phyloP scores from a whole-genome alignment of 2,888 invertebrate genomes.

The Melanostoma scalare region DNA sequence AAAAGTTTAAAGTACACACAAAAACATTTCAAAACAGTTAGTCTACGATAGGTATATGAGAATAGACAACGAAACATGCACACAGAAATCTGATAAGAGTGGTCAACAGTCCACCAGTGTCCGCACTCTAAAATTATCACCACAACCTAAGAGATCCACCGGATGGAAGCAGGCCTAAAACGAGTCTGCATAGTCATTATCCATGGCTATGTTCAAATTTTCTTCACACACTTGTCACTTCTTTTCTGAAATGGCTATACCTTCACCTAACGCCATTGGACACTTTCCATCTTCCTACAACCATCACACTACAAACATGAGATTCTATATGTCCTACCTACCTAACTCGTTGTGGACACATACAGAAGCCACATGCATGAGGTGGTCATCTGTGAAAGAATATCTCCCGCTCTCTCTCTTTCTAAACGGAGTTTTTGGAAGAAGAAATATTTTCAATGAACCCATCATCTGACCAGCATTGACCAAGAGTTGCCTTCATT shows the following conservation, averaged over 20 bases:
- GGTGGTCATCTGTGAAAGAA: slow-evolving; percentile 52
- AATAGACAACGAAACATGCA: slow-evolving; percentile 19
- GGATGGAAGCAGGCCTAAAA: slow-evolving; percentile 23
- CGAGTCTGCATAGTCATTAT: slow-evolving; percentile 59
- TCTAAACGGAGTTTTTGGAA: slow-evolving; percentile 26
- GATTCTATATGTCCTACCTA: background rate
- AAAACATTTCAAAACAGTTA: slow-evolving; percentile 29
- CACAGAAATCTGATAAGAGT: slow-evolving; percentile 62
- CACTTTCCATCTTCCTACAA: slow-evolving; percentile 39
- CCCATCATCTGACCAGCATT: slow-evolving; percentile 65
- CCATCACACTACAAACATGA: slow-evolving; percentile 24
- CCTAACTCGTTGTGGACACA: slow-evolving; percentile 30
- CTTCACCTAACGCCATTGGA: slow-evolving; percentile 45
- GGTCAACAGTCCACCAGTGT: slow-evolving; percentile 9
- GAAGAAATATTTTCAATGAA: slow-evolving; percentile 53
- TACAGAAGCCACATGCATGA: slow-evolving; percentile 32
- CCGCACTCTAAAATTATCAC: slow-evolving; percentile 64
- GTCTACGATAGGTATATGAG: too few species aligned
- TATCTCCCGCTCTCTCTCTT: background rate
- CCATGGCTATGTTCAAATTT: slow-evolving; percentile 26
- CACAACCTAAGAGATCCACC: slow-evolving; percentile 38
- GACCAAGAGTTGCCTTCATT: slow-evolving; percentile 69
- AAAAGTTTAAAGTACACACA: slow-evolving; percentile 33
- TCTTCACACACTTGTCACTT: slow-evolving; percentile 60
- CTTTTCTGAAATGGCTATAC: slow-evolving; percentile 40